Percentiles rank a stretch among this genome's conserved stretches.
These are phyloP conservation scores for Conomelus anceps DNA, from an alignment of 2,888 invertebrate genomes.

Conservation along the genomic window DNA sequence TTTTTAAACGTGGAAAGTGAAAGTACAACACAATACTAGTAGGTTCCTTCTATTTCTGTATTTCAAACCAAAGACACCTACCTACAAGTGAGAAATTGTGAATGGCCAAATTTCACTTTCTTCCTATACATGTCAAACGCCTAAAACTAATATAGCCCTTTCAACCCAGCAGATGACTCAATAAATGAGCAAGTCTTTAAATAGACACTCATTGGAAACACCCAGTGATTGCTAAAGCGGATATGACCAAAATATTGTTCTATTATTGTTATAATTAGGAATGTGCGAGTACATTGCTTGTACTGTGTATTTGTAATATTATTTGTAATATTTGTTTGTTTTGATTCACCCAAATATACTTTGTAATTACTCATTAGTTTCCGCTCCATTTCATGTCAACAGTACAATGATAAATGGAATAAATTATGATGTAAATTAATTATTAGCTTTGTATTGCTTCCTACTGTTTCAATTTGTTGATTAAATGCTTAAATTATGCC, in stretches of 20 bases:
- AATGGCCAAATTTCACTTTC: background rate
- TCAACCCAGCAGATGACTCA: background rate
- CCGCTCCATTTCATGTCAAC: too few species aligned
- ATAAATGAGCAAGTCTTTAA: background rate
- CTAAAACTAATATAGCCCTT: background rate
- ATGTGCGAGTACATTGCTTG: background rate
- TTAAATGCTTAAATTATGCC: too few species aligned
- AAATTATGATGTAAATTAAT: too few species aligned
- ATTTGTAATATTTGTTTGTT: too few species aligned
- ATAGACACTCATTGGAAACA: background rate
- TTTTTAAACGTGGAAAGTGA: background rate
- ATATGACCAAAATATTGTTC: background rate
- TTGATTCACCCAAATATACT: too few species aligned
- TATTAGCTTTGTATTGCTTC: too few species aligned
- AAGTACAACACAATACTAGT: background rate
- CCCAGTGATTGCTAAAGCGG: background rate
- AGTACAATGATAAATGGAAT: too few species aligned
- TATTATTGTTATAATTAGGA: background rate
- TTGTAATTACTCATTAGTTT: too few species aligned
- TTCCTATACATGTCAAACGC: background rate
- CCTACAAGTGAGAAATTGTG: background rate
- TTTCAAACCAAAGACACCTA: background rate
- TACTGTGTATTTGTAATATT: too few species aligned
- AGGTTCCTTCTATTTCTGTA: background rate
- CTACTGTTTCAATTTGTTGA: too few species aligned